Evolutionary conservation across 2,888 invertebrate species (phyloP).

Genomic region (Athrips mouffetella): DNA sequence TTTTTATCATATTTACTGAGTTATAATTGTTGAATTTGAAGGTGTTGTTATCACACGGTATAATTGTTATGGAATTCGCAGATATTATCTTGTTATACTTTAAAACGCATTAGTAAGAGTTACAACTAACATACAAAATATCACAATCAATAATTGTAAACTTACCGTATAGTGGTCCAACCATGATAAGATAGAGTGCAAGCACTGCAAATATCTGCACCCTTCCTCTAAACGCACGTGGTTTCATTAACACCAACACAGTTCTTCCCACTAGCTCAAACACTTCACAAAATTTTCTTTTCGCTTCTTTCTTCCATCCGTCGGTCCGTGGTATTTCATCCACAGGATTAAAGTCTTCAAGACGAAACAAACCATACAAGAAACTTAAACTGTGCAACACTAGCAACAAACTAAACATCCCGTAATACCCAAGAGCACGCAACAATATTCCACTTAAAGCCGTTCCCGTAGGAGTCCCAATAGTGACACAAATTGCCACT

Average conservation of each 20-base stretch:
- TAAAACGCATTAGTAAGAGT: no score
- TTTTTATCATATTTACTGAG: no score
- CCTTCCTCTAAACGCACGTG: conserved; percentile 52
- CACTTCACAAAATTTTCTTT: conserved; percentile 45
- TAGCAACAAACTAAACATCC: conserved; percentile 61
- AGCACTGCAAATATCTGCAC: conserved; percentile 60
- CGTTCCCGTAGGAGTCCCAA: conserved; percentile 74
- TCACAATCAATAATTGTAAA: conserved; percentile 15
- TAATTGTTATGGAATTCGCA: no score
- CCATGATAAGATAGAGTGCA: conserved; percentile 62
- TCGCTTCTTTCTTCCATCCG: conserved; percentile 29
- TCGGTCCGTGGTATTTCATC: conserved; percentile 23
- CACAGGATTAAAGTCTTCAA: conserved; percentile 52
- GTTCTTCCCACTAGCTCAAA: conserved; percentile 60
- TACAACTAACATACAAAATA: background rate
- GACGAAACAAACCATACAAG: conserved; percentile 55
- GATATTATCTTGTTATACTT: no score
- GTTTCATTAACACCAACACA: conserved; percentile 56
- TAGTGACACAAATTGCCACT: conserved; percentile 74
- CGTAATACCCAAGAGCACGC: conserved; percentile 63
- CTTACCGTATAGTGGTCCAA: conserved; percentile 73
- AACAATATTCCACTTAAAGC: conserved; percentile 74
- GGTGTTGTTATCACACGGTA: no score
- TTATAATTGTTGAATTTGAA: no score
- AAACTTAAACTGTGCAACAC: conserved; percentile 52